Evolutionary conservation across 2,113 vertebrate species (phyloP).

Genomic region (Odocoileus hemionus): DNA sequence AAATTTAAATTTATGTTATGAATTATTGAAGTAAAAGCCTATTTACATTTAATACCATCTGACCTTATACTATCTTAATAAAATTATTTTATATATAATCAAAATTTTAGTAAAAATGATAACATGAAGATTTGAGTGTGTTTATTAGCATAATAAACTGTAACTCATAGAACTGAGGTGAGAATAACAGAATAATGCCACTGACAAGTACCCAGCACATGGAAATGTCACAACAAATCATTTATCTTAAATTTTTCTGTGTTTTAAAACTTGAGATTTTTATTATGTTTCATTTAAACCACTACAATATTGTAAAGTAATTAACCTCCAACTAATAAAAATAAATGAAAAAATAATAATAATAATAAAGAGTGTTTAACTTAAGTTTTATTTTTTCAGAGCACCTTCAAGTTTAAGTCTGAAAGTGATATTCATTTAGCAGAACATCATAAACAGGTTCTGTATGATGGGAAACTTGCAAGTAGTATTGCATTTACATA

Average conservation of each 20-base stretch:
- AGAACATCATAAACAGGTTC: conserved; percentile 98
- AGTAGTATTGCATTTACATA: conserved; percentile 98
- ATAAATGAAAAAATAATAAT: too few relatives aligned
- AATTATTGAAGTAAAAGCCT: background rate
- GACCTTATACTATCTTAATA: background rate
- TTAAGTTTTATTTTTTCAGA: conserved; percentile 81
- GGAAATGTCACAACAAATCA: background rate
- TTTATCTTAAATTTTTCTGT: background rate
- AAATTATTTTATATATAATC: background rate
- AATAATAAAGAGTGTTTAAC: background rate
- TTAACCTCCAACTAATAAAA: too few relatives aligned
- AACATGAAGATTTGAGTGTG: background rate
- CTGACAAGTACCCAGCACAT: background rate
- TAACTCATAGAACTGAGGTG: background rate
- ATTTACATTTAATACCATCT: background rate
- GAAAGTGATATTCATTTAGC: conserved; percentile 99
- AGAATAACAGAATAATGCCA: background rate
- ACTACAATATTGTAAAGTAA: too few relatives aligned
- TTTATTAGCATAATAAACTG: background rate
- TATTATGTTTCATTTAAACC: background rate
- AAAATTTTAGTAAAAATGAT: background rate
- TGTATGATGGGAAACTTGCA: conserved; percentile 97
- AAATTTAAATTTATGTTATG: background rate
- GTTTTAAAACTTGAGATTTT: background rate
- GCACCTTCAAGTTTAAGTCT: conserved; percentile 99